phyloP scores from a whole-genome alignment of 2,888 invertebrate species.

The Endotricha flammealis region DNA sequence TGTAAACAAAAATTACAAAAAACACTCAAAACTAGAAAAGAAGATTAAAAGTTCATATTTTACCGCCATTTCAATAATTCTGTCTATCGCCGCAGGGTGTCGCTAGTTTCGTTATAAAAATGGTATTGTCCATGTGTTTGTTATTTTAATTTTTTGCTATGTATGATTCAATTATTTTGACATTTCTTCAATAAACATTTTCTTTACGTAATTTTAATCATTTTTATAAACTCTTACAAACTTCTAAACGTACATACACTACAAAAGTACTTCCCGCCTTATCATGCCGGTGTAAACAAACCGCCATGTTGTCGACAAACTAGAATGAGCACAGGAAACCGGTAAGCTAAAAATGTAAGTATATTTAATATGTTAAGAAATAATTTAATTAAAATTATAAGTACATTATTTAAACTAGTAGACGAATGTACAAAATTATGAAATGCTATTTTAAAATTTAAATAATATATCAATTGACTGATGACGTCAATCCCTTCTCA shows the following conservation, averaged over 20 bases:
- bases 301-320: slow-evolving; percentile 72
- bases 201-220: slow-evolving; percentile 35
- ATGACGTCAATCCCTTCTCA: slow-evolving; percentile 44
- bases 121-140: slow-evolving; percentile 64
- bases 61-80: slow-evolving; percentile 37
- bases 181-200: slow-evolving; percentile 50
- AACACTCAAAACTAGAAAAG: too few species aligned
- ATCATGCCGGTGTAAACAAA: slow-evolving; percentile 79
- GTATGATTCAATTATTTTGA: slow-evolving; percentile 30
- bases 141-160: slow-evolving; percentile 27
- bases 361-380: slow-evolving; percentile 11
- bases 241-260: slow-evolving; percentile 32
- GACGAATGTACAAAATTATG: not conserved
- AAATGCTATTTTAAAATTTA: not conserved
- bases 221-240: slow-evolving; percentile 31
- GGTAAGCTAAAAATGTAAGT: slow-evolving; percentile 42
- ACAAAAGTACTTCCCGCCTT: slow-evolving; percentile 65
- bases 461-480: slow-evolving; percentile 33
- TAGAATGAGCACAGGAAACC: slow-evolving; percentile 37
- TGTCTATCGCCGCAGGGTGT: slow-evolving; percentile 36
- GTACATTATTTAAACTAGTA: not conserved
- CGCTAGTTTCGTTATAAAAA: slow-evolving; percentile 42
- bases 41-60: too few species aligned
- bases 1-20: too few species aligned
- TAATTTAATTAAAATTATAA: not conserved